These are phyloP conservation scores for rat (Rattus norvegicus) DNA, from an alignment of 2,113 vertebrate genomes.

Conservation along the genomic window DNA sequence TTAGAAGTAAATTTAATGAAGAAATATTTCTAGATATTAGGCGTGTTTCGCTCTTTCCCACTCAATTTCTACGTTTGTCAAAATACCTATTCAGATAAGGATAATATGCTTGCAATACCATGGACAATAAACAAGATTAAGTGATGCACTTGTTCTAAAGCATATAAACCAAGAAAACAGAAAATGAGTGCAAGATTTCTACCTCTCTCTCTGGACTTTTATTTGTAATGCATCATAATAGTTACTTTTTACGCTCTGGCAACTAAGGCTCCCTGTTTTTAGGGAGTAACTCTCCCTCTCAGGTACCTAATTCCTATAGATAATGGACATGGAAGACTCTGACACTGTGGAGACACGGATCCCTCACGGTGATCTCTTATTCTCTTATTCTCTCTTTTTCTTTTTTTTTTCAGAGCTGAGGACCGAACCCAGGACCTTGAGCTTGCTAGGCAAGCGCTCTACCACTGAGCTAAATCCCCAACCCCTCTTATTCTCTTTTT, in stretches of 20 bases:
- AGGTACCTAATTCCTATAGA: background rate
- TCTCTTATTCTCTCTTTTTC: no score
- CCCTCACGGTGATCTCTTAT: fast-evolving
- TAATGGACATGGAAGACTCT: background rate
- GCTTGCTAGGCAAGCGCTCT: no score
- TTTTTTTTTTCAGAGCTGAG: no score
- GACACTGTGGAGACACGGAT: background rate
- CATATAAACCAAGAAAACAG: background rate
- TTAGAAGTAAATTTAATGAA: no score
- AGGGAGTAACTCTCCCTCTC: background rate
- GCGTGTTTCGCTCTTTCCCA: no score
- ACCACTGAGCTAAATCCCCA: no score
- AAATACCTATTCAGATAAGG: no score
- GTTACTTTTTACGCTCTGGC: background rate
- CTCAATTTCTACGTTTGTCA: no score
- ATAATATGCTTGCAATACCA: no score
- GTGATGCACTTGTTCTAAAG: background rate
- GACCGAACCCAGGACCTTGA: no score
- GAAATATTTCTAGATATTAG: no score
- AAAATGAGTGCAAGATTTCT: background rate
- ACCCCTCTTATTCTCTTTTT: background rate
- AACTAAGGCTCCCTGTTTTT: background rate
- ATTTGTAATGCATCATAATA: background rate
- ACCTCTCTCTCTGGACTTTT: background rate
- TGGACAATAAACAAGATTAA: no score